Evolutionary conservation across 2,888 invertebrate species (phyloP).

Genomic region (Micoletzkya japonica): DNA sequence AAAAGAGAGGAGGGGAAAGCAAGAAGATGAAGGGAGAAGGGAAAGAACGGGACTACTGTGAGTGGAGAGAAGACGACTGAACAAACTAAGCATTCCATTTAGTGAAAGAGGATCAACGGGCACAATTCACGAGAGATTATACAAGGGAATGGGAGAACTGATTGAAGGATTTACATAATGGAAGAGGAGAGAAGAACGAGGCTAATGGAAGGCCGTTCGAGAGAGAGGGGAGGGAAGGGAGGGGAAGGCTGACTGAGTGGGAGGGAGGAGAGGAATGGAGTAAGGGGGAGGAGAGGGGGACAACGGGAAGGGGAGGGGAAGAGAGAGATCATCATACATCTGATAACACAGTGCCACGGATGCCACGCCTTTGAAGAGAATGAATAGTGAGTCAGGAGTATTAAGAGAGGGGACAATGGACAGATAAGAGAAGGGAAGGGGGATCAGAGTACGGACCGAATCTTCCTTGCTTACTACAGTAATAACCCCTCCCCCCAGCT

Average conservation of each 20-base stretch:
- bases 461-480: too few species aligned
- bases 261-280: not conserved
- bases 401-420: not conserved
- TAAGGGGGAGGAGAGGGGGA: not conserved
- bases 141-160: not conserved
- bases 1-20: slow-evolving; percentile 2
- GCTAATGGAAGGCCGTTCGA: not conserved
- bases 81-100: too few species aligned
- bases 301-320: not conserved
- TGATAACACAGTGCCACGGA: not conserved
- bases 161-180: not conserved
- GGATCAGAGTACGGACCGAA: too few species aligned
- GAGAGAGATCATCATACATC: not conserved
- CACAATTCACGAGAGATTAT: too few species aligned
- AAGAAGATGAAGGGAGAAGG: slow-evolving; percentile 22
- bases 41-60: slow-evolving; percentile 33
- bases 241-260: not conserved
- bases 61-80: too few species aligned
- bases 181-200: slow-evolving; percentile 11
- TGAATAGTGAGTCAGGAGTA: not conserved
- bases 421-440: slow-evolving; percentile 1
- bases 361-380: not conserved
- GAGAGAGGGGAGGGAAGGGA: not conserved
- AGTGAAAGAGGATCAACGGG: too few species aligned
- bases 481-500: too few species aligned